phyloP scores from a whole-genome alignment of 2,888 invertebrate species.

The Punctoribates punctum region DNA sequence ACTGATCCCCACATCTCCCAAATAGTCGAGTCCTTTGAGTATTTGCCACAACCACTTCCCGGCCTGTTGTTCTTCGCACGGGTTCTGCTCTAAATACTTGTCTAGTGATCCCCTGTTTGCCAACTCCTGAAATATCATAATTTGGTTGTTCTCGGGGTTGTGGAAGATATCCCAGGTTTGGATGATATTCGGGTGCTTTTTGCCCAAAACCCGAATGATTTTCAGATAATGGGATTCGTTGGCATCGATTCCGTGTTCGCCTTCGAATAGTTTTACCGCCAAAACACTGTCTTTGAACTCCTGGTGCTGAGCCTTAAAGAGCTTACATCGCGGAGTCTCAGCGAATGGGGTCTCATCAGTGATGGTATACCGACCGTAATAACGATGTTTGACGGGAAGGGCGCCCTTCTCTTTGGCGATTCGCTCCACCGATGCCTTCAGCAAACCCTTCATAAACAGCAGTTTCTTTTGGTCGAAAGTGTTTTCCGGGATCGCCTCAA shows the following conservation, averaged over 20 bases:
- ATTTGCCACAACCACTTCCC: background rate
- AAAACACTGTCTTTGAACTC: conserved; percentile 26
- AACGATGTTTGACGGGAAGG: background rate
- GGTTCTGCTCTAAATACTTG: background rate
- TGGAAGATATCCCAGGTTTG: conserved; percentile 38
- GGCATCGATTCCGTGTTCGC: background rate
- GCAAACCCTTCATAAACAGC: conserved; percentile 5
- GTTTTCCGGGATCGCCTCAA: background rate
- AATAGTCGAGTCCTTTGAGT: conserved; percentile 31
- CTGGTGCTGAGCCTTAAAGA: conserved; percentile 14
- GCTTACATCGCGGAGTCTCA: background rate
- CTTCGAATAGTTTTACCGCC: background rate
- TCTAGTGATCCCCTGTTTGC: conserved; percentile 1
- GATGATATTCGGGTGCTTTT: conserved; percentile 38
- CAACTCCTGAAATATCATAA: conserved; percentile 38
- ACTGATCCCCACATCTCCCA: conserved; percentile 34
- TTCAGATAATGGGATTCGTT: conserved; percentile 17
- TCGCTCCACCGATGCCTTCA: conserved; percentile 1
- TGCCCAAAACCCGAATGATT: conserved; percentile 18
- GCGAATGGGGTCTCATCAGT: background rate
- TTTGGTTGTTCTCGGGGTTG: background rate
- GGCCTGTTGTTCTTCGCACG: conserved; percentile 3
- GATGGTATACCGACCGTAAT: background rate
- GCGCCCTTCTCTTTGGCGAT: background rate
- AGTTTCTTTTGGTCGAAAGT: conserved; percentile 11